phyloP scores from a whole-genome alignment of 2,888 invertebrate species.

The Epinotia bilunana region DNA sequence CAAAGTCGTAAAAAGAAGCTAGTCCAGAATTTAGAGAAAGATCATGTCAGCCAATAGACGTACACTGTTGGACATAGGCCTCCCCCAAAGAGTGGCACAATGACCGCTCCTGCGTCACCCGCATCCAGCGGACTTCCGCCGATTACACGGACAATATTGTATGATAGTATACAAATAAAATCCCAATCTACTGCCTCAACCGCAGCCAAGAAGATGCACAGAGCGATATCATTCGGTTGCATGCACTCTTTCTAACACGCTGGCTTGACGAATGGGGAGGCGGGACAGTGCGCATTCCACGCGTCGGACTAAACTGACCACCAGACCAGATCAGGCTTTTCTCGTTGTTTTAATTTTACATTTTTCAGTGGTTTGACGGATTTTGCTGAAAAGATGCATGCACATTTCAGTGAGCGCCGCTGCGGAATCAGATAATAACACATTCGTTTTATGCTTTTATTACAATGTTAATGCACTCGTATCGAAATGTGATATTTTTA shows the following conservation, averaged over 20 bases:
- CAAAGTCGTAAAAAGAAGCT: no score
- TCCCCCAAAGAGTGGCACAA: no score
- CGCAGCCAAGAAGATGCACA: not conserved
- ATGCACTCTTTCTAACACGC: not conserved
- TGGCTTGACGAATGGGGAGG: not conserved
- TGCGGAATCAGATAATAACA: not conserved
- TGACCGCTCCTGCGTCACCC: no score
- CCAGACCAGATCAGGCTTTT: not conserved
- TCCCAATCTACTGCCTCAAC: no score
- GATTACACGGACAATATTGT: no score
- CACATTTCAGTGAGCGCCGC: conserved; percentile 3
- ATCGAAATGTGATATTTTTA: not conserved
- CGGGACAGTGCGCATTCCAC: not conserved
- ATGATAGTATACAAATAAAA: not conserved
- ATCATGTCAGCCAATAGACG: no score
- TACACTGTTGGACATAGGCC: no score
- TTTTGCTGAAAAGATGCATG: conserved; percentile 13
- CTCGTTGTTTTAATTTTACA: conserved; percentile 10
- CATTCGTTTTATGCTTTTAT: not conserved
- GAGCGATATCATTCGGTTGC: not conserved
- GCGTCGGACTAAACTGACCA: not conserved
- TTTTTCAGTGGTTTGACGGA: not conserved
- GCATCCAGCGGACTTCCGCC: no score
- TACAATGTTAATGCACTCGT: not conserved
- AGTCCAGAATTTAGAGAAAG: no score